phyloP scores from a whole-genome alignment of 1,140 invertebrate genomes.

The Cyrtorhinus lividipennis region DNA sequence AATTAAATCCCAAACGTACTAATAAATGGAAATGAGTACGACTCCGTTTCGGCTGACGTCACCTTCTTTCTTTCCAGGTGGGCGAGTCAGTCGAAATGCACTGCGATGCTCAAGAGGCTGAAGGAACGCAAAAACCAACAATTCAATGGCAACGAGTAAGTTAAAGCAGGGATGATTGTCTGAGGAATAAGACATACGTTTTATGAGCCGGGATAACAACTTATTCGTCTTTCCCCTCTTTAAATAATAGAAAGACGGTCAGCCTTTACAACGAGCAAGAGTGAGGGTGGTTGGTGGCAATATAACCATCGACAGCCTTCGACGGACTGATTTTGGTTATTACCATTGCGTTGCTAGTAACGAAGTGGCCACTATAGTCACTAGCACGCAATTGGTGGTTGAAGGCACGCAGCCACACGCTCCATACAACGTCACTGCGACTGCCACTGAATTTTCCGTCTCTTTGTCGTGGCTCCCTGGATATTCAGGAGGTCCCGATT shows the following conservation, averaged over 20 bases:
- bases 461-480: conserved; percentile 84
- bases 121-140: conserved; percentile 76
- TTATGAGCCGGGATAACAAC: conserved; percentile 4
- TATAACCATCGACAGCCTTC: conserved; percentile 75
- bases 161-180: too few relatives aligned
- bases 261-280: conserved; percentile 61
- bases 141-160: conserved; percentile 78
- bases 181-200: not conserved
- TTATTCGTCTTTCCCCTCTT: conserved; percentile 19
- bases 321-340: conserved; percentile 78
- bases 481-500: conserved; percentile 85
- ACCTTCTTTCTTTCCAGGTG: conserved; percentile 36
- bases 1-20: too few relatives aligned
- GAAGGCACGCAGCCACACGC: conserved; percentile 93
- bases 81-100: conserved; percentile 83
- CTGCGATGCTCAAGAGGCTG: conserved; percentile 76
- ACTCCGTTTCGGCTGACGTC: too few relatives aligned
- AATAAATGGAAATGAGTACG: too few relatives aligned
- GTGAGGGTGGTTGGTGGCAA: conserved; percentile 67
- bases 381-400: conserved; percentile 77
- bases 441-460: conserved; percentile 75
- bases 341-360: conserved; percentile 92
- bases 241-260: conserved; percentile 65
- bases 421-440: conserved; percentile 81
- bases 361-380: conserved; percentile 84